phyloP scores from a whole-genome alignment of 2,797 vertebrate genomes.

The Hybognathus amarus region DNA sequence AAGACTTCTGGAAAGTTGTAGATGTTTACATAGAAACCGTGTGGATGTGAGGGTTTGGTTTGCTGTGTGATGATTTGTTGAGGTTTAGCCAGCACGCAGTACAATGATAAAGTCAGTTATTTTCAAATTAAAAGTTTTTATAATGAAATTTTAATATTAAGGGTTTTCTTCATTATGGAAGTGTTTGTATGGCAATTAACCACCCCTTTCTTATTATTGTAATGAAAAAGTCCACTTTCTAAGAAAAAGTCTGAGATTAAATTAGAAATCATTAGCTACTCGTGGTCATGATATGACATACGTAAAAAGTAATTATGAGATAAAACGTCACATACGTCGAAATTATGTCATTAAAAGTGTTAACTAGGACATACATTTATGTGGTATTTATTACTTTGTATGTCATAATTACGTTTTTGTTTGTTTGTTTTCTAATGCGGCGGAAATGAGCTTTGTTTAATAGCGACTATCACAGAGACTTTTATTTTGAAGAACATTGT shows the following conservation, averaged over 20 bases:
- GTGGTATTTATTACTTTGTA: neutral
- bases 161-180: neutral
- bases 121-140: slow-evolving; percentile 31
- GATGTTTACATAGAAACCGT: slow-evolving; percentile 26
- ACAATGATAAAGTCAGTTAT: neutral
- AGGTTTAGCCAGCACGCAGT: neutral
- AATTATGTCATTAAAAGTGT: neutral
- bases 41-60: slow-evolving; percentile 12
- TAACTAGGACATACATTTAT: neutral
- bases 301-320: neutral
- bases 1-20: slow-evolving; percentile 11
- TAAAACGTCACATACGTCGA: neutral
- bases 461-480: neutral
- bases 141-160: neutral
- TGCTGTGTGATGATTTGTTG: neutral
- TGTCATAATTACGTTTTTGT: neutral
- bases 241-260: neutral
- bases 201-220: too few relatives aligned
- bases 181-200: neutral
- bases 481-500: slow-evolving; percentile 33
- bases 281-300: too few relatives aligned
- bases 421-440: too few relatives aligned
- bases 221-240: neutral
- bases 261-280: neutral
- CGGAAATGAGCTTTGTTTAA: neutral